These are phyloP conservation scores for Acrobasis consociella DNA, from an alignment of 2,888 invertebrate genomes.

Conservation along the genomic window DNA sequence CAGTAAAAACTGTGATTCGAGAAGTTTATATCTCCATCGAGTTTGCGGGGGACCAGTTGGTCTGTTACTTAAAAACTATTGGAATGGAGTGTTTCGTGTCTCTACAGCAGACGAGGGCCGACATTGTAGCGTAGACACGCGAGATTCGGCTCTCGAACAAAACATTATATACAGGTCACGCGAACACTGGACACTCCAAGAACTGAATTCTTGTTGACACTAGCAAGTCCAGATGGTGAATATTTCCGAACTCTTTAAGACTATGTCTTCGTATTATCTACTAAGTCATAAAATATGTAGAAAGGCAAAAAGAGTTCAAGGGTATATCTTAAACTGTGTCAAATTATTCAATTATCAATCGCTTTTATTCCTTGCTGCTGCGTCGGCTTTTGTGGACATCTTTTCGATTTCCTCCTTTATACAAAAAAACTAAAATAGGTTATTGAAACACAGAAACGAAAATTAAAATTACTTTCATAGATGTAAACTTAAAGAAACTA, in stretches of 20 bases:
- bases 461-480: neutral
- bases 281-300: no score
- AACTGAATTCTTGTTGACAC: neutral
- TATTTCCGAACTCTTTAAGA: no score
- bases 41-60: conserved; percentile 35
- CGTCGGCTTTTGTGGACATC: no score
- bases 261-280: no score
- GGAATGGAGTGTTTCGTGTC: conserved; percentile 21
- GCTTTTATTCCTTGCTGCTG: no score
- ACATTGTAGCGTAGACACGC: conserved; percentile 21
- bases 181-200: conserved; percentile 2
- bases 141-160: neutral
- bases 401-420: no score
- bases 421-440: no score
- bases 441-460: no score
- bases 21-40: conserved; percentile 42
- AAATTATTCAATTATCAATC: no score
- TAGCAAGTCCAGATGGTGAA: no score
- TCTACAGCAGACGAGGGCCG: neutral
- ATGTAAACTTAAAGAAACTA: neutral
- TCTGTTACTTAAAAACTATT: conserved; percentile 44
- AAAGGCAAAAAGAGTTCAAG: no score
- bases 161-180: conserved; percentile 21
- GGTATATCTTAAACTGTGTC: no score
- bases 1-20: conserved; percentile 46